Evolutionary conservation across 1,140 invertebrate species (phyloP).

Genomic region (Melanaphis sacchari): DNA sequence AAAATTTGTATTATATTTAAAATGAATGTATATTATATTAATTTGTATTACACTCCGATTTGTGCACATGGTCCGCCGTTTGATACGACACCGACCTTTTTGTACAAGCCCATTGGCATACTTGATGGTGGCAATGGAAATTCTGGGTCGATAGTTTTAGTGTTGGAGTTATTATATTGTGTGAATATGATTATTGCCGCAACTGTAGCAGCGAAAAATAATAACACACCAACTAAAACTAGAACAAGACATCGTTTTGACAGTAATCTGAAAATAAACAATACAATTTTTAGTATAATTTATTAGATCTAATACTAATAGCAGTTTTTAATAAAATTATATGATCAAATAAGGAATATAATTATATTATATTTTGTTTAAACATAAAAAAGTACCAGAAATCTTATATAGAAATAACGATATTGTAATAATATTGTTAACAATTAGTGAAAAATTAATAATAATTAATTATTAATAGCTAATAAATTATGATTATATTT

Average conservation of each 20-base stretch:
- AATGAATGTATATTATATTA: not conserved
- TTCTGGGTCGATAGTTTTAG: constrained; percentile 30
- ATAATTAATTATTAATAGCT: too few species aligned
- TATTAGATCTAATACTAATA: not conserved
- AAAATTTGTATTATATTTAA: not conserved
- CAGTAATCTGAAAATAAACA: not conserved
- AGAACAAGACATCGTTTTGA: not conserved
- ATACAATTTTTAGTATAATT: not conserved
- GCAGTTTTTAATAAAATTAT: not conserved
- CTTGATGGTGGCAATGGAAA: constrained; percentile 54
- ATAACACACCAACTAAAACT: not conserved
- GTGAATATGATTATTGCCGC: not conserved
- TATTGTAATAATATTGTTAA: too few species aligned
- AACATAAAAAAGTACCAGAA: not conserved
- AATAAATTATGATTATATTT: too few species aligned
- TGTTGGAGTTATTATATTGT: not conserved
- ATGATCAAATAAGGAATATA: not conserved
- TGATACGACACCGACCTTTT: constrained; percentile 62
- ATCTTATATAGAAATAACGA: too few species aligned
- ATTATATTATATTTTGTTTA: not conserved
- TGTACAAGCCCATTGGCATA: constrained; percentile 55
- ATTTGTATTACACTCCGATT: constrained; percentile 63
- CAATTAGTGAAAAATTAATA: too few species aligned
- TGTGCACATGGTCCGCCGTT: constrained; percentile 63
- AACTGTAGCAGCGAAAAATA: not conserved